These are phyloP conservation scores for Strongylocentrotus purpuratus DNA, from an alignment of 35 echinoderm and acorn worm genomes.

Conservation along the genomic window DNA sequence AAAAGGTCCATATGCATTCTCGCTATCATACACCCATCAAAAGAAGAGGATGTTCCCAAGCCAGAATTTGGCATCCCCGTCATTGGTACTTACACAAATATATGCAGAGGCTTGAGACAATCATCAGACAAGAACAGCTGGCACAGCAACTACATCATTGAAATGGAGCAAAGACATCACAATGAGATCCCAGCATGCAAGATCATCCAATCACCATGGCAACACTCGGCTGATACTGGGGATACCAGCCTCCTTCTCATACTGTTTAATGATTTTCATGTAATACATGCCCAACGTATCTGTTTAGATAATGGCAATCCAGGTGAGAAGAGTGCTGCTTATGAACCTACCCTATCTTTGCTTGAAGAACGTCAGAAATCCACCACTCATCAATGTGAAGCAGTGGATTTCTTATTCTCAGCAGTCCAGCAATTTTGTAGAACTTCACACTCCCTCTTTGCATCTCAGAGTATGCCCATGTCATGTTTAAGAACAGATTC, in stretches of 20 bases:
- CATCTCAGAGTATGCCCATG: background rate
- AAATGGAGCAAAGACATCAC: background rate
- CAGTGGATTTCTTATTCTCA: background rate
- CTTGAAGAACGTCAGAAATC: background rate
- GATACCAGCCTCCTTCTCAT: background rate
- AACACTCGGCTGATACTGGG: background rate
- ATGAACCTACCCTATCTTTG: background rate
- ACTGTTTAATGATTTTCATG: background rate
- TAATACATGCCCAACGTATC: background rate
- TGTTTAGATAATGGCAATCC: background rate
- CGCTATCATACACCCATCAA: background rate
- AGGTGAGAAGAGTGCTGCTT: background rate
- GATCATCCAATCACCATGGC: background rate
- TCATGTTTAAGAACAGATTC: background rate
- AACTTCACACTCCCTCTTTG: background rate
- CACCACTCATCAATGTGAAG: background rate
- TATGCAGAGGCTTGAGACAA: background rate
- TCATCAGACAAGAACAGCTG: background rate
- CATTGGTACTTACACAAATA: background rate
- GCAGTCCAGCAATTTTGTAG: background rate
- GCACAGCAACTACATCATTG: background rate
- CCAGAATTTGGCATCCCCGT: background rate
- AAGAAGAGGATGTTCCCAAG: background rate
- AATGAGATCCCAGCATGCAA: conserved; percentile 13
- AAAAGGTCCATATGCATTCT: background rate